These are phyloP conservation scores for Procavia capensis DNA, from an alignment of 2,113 vertebrate species.

Conservation along the genomic window DNA sequence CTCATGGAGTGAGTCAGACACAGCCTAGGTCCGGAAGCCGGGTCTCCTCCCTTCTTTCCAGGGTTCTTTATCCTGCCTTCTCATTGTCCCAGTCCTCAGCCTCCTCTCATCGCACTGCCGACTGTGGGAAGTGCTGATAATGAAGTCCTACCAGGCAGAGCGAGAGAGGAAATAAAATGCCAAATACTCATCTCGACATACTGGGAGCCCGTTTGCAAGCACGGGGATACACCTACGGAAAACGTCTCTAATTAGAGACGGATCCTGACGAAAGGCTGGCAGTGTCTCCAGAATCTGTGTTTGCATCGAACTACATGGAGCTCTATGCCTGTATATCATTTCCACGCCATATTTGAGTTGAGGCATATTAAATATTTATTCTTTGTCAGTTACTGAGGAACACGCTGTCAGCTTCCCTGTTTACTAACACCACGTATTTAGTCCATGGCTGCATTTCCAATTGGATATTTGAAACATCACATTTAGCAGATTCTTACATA, in stretches of 20 bases:
- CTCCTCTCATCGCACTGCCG: background rate
- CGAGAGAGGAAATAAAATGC: constrained; percentile 9
- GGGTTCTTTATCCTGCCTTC: background rate
- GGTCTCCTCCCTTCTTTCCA: too few species aligned
- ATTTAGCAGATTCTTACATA: background rate
- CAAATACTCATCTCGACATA: constrained; percentile 42
- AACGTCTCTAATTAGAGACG: constrained; percentile 68
- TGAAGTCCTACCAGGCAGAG: constrained; percentile 1
- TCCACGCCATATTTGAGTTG: constrained; percentile 82
- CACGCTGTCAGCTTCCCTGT: constrained; percentile 77
- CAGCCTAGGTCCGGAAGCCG: background rate
- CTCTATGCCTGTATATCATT: constrained; percentile 80
- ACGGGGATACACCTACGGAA: constrained; percentile 40
- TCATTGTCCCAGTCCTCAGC: background rate
- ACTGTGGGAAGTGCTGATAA: background rate
- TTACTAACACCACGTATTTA: constrained; percentile 83
- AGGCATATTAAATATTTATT: constrained; percentile 88
- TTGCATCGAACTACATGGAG: constrained; percentile 78
- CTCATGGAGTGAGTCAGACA: background rate
- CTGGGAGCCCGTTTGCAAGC: background rate
- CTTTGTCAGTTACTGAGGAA: constrained; percentile 70
- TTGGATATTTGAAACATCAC: constrained; percentile 28
- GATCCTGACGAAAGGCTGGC: constrained; percentile 61
- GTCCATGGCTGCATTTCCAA: constrained; percentile 22
- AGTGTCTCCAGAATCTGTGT: constrained; percentile 66